phyloP scores from a whole-genome alignment of 1,140 invertebrate species.

The Eubasilissa regina region DNA sequence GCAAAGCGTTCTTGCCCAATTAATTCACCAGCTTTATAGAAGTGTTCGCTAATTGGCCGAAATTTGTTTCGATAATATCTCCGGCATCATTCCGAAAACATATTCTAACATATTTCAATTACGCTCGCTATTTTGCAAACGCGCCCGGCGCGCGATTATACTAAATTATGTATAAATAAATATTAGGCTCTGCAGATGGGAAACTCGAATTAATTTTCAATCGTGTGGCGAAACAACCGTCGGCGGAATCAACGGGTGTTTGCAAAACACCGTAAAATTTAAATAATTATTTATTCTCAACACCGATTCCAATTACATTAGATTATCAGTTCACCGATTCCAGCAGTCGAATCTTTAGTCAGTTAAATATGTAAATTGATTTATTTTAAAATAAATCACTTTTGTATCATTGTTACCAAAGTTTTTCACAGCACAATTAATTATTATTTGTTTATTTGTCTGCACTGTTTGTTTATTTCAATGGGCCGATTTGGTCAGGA shows the following conservation, averaged over 20 bases:
- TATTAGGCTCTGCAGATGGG: slow-evolving; percentile 4
- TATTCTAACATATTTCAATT: slow-evolving; percentile 41
- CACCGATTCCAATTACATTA: slow-evolving; percentile 3
- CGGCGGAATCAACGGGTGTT: not conserved
- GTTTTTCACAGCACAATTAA: not conserved
- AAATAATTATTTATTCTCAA: slow-evolving; percentile 21
- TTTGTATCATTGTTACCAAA: no score
- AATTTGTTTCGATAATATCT: slow-evolving; percentile 40
- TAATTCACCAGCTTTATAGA: slow-evolving; percentile 5
- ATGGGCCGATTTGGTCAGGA: not conserved
- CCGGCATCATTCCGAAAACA: slow-evolving; percentile 19
- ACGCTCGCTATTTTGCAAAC: slow-evolving; percentile 28
- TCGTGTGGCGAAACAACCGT: not conserved
- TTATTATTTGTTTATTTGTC: not conserved
- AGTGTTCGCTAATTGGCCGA: slow-evolving; percentile 42
- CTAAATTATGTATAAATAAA: slow-evolving; percentile 10
- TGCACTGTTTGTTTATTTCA: not conserved
- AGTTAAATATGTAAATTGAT: no score
- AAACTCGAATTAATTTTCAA: slow-evolving; percentile 14
- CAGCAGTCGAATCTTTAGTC: no score
- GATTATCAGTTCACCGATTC: slow-evolving; percentile 7
- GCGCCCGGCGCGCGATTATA: slow-evolving; percentile 8
- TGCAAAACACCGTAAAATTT: slow-evolving; percentile 28
- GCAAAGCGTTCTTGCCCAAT: slow-evolving; percentile 35
- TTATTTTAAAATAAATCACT: no score